phyloP scores from a whole-genome alignment of 2,888 invertebrate genomes.

The Drosophila affinis region DNA sequence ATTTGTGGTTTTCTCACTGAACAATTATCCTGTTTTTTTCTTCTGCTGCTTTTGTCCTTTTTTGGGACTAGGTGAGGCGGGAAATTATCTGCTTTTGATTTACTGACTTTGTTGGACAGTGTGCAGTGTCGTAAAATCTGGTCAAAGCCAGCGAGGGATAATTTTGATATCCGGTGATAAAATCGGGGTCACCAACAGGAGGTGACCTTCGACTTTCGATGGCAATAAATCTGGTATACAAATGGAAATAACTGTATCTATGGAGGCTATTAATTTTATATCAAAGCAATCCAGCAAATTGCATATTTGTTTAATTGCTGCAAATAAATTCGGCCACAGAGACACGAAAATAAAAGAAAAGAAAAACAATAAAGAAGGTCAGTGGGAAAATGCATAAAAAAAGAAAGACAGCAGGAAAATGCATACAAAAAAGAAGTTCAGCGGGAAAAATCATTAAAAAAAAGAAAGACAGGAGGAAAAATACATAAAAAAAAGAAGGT shows the following conservation, averaged over 20 bases:
- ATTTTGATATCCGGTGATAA: slow-evolving; percentile 33
- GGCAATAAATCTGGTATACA: not conserved
- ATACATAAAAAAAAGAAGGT: not conserved
- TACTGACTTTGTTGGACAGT: slow-evolving; percentile 50
- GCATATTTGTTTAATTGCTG: slow-evolving; percentile 45
- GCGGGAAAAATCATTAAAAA: not conserved
- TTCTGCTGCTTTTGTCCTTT: slow-evolving; percentile 14
- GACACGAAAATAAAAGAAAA: not conserved
- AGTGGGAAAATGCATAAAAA: slow-evolving; percentile 7
- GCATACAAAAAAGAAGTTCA: not conserved
- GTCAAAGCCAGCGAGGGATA: slow-evolving; percentile 27
- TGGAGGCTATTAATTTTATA: slow-evolving; percentile 14
- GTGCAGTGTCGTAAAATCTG: slow-evolving; percentile 57
- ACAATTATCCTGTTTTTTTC: slow-evolving; percentile 60
- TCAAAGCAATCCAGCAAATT: slow-evolving; percentile 24
- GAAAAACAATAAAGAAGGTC: not conserved
- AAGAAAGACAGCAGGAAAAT: not conserved
- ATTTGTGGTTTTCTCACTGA: slow-evolving; percentile 70
- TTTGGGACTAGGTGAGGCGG: slow-evolving; percentile 24
- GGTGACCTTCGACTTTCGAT: slow-evolving; percentile 32
- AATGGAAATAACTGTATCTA: slow-evolving; percentile 2
- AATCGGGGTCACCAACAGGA: slow-evolving; percentile 30
- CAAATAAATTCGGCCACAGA: slow-evolving; percentile 6
- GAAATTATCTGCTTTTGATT: slow-evolving; percentile 76
- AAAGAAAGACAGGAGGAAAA: too few species aligned